Base-by-base conservation (phyloP, 2,888 invertebrate genomes). In the Hipparchia sbordonii region DNA sequence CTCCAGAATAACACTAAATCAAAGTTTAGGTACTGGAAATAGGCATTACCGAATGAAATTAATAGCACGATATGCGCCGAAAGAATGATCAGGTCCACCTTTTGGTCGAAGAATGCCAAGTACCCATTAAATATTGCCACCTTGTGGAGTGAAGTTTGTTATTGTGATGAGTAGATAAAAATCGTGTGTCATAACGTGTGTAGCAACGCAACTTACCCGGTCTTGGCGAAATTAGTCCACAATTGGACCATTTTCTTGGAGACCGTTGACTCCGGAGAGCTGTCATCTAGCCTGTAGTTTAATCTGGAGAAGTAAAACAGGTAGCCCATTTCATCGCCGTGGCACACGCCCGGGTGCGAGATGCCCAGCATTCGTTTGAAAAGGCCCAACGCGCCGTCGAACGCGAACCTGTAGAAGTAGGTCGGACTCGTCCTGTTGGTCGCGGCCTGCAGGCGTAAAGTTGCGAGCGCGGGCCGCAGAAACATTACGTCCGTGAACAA, bases 221-320 rank as follows among this genome's bases (percentile, higher is more conserved):
- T 95, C 86, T 95, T 95, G 52, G 95, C 95, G 77, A 95, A 95
- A 84, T 95, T 95, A 46, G 95, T 94, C 95, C 95, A 95, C 94
- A 95, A 90, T 79, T 94, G 94, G 0, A 95, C 93, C 95, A 95
- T 95, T 54, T 94, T 91, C 74, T 91, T 92, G 61, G 95, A 95
- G 1, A 95, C 95, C 56, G 91, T 90, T 6, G 95, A 89, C 79
- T 95, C 95, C 12, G 94, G 89, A 0, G 95, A 95, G 70, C 92
- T 92, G 13, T 95, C 95, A 77, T 95, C 95, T 39, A 95, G 83
- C 77, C 95, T 91, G 77, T 95, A 92, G 85, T 95, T 95, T 12
- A 95, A 89, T 78, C 95, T 93, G 2, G 95, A 95, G 86, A 95
- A 95, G 83, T 95, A 95, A 81, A 95, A 95, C 39, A 95, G 87